Percentiles rank a stretch among this genome's conserved stretches.
These are phyloP conservation scores for Gonioctena quinquepunctata DNA, from an alignment of 1,140 invertebrate genomes.

Conservation along the genomic window DNA sequence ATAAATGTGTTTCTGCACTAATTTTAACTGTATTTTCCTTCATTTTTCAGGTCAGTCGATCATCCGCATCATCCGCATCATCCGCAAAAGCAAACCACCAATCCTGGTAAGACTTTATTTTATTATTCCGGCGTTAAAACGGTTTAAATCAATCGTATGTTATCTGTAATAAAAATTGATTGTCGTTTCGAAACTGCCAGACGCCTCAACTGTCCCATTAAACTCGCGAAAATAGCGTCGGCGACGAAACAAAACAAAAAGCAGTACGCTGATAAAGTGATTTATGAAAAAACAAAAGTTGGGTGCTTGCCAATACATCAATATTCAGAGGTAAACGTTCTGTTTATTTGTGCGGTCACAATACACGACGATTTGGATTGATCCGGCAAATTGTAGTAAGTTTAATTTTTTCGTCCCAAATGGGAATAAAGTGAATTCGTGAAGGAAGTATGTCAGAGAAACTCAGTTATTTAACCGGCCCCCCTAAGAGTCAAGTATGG, in stretches of 20 bases:
- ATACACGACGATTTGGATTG: too few species aligned
- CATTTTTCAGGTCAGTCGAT: background rate
- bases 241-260: background rate
- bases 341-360: background rate
- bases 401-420: too few species aligned
- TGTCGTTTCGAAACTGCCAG: background rate
- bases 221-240: background rate
- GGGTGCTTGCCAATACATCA: background rate
- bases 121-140: background rate
- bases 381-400: too few species aligned
- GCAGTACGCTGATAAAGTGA: background rate
- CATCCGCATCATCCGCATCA: background rate
- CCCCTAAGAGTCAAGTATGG: too few species aligned
- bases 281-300: background rate
- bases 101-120: background rate
- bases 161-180: background rate
- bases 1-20: too few species aligned
- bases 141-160: background rate
- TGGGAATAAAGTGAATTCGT: too few species aligned
- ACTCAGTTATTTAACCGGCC: too few species aligned
- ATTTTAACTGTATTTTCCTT: too few species aligned
- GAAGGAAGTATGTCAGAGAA: too few species aligned
- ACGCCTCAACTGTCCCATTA: background rate
- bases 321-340: background rate
- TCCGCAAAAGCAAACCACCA: background rate